Evolutionary conservation across 2,113 vertebrate genomes (phyloP).

Genomic region (Rhynchopsitta pachyrhyncha): DNA sequence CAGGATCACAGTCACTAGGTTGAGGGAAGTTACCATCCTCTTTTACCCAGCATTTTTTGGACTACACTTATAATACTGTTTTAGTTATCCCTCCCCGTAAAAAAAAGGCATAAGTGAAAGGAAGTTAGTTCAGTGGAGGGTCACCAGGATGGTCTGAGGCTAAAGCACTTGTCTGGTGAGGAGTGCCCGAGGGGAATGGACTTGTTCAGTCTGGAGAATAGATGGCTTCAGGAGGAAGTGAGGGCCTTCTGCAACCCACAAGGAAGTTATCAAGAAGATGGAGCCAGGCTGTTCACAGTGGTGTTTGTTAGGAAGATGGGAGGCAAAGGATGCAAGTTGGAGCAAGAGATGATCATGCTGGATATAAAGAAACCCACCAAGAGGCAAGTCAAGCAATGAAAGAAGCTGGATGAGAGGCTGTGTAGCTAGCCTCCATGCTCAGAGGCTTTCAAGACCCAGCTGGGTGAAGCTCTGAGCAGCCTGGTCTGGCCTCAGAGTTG

Average conservation of each 20-base stretch:
- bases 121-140: not conserved
- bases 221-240: not conserved
- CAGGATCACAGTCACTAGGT: not conserved
- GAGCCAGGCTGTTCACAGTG: not conserved
- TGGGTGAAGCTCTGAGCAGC: not conserved
- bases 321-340: not conserved
- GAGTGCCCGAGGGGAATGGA: not conserved
- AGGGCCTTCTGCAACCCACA: not conserved
- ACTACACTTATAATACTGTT: not conserved
- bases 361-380: not conserved
- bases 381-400: not conserved
- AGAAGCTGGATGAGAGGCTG: not conserved
- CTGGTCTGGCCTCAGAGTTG: not conserved
- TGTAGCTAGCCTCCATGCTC: not conserved
- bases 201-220: not conserved
- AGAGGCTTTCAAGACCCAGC: not conserved
- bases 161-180: not conserved
- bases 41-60: not conserved
- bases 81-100: rapidly evolving
- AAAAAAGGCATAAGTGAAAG: not conserved
- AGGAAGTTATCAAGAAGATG: not conserved
- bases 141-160: not conserved
- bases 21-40: not conserved
- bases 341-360: not conserved
- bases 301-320: not conserved